Base-by-base conservation (phyloP, 1,140 invertebrate species). In the Drosophila orena region DNA sequence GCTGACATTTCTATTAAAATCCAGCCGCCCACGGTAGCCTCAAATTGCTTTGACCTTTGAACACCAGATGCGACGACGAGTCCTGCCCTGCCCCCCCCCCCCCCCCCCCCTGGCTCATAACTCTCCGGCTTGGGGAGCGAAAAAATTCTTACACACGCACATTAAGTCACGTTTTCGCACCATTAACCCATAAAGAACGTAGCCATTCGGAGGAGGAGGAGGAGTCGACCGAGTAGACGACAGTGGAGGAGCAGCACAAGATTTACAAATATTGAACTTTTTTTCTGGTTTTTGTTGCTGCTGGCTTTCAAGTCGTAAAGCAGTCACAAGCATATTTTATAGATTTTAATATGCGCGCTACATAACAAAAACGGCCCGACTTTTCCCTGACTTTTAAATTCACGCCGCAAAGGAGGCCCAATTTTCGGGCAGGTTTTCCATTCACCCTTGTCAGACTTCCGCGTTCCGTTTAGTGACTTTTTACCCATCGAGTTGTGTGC, bases 111-210 rank as follows among this genome's bases (percentile, higher is more conserved):
- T 11, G 30, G 57, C 62, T 68, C 79, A 83, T 89, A 88, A 88
- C 76, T 88, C 79, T 83, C 50, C 12, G 73, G 52, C 38, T 27
- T 53, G 37, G 55, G 65, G 44, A 54, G 43, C 15, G 40, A 75
- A 79, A 66, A 77, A 74, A 88, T 89, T 86, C 77, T 54, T 73
- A 79, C 79, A 89, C 83, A 88, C 83, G 83, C 84, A 88, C 90
- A 91, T 91, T 91, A 91, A 91, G 90, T 91, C 90, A 91, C 90
- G 90, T 91, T 91, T 91, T 91, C 90, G 90, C 90, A 91, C 90
- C 90, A 91, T 91, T 91, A 91, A 91, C 90, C 90, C 90, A 91
- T 91, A 91, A 91, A 91, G 89, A 90, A 90, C 77, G 73, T 42
- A 17, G 40, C 40, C 40, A 17, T 42, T 42, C 8, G 40, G 15